These are phyloP conservation scores for Hylyphantes graminicola DNA, from an alignment of 1,140 invertebrate genomes.

Conservation along the genomic window DNA sequence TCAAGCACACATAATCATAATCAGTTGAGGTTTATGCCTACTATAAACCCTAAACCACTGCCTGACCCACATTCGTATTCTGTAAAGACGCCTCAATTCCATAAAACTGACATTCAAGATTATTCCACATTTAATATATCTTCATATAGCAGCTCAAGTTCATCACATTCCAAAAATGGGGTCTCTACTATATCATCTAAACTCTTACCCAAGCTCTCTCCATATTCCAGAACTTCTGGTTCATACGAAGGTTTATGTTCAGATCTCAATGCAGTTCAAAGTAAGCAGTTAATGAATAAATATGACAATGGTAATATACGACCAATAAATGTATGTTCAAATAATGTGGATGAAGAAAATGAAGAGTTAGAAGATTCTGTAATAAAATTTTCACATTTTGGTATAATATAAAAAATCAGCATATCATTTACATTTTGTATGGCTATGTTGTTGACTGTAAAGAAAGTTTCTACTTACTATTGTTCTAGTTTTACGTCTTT, in stretches of 20 bases:
- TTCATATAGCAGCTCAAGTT: no score
- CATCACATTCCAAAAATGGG: not conserved
- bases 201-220: not conserved
- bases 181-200: not conserved
- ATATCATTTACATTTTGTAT: no score
- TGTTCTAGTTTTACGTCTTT: no score
- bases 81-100: not conserved
- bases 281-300: not conserved
- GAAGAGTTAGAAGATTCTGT: constrained; percentile 42
- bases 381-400: constrained; percentile 50
- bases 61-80: not conserved
- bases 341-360: constrained; percentile 18
- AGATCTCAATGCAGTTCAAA: not conserved
- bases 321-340: not conserved
- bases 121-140: not conserved
- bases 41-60: not conserved
- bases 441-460: no score
- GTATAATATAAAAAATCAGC: constrained; percentile 31
- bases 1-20: not conserved
- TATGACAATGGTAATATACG: not conserved
- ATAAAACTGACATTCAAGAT: not conserved
- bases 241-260: not conserved
- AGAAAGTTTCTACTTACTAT: no score
- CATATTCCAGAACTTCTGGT: not conserved
- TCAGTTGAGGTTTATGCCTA: not conserved